Conservation (phyloP, 2,113 vertebrate species). For the Ahaetulla prasina region DNA sequence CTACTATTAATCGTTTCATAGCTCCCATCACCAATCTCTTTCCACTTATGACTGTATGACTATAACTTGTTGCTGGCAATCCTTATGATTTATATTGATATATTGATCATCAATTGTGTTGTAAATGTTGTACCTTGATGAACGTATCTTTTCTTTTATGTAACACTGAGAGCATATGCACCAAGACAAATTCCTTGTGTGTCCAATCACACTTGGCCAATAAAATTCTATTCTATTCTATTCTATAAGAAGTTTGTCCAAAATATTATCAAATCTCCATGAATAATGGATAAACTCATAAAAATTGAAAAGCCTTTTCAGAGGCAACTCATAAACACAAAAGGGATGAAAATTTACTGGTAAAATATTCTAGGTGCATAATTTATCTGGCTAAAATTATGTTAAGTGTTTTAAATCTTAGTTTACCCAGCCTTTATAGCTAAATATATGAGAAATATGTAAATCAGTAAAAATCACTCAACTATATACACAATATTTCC, state of each 20-base stretch:
- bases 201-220: too few species aligned
- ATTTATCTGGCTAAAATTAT: conserved; percentile 16
- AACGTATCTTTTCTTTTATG: too few species aligned
- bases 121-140: too few species aligned
- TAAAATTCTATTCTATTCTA: too few species aligned
- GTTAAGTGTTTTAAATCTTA: conserved; percentile 24
- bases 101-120: too few species aligned
- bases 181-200: too few species aligned
- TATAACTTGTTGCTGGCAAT: too few species aligned
- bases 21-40: too few species aligned
- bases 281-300: neutral
- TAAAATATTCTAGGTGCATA: conserved; percentile 13
- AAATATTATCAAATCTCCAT: neutral
- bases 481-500: neutral
- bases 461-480: conserved; percentile 31
- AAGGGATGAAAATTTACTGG: neutral
- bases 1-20: too few species aligned
- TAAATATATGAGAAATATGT: conserved; percentile 26
- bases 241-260: neutral
- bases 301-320: neutral
- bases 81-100: too few species aligned
- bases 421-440: conserved; percentile 25
- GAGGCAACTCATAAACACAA: neutral
- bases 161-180: too few species aligned
- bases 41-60: too few species aligned